Percentiles rank a stretch among this genome's conserved stretches.
Conservation (phyloP, 1,140 invertebrate genomes). For the Homalodisca vitripennis region DNA sequence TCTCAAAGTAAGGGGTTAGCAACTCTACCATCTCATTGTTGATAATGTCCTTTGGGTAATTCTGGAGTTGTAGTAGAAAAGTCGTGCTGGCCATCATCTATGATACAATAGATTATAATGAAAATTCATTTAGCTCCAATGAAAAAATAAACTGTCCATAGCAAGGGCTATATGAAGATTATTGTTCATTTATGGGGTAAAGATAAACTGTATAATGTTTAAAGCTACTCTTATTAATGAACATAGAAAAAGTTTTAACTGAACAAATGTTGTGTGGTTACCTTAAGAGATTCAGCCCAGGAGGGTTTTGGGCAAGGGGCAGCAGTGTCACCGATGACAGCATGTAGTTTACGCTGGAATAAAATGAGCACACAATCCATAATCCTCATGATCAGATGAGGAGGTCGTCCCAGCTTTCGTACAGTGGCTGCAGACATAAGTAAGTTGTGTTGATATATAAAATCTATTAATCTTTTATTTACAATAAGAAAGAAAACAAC, state of each 20-base stretch:
- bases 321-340: slow-evolving; percentile 75
- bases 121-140: neutral
- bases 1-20: slow-evolving; percentile 86
- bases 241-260: neutral
- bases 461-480: too few relatives aligned
- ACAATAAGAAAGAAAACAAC: too few relatives aligned
- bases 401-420: slow-evolving; percentile 89
- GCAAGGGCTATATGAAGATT: too few relatives aligned
- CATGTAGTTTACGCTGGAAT: slow-evolving; percentile 84
- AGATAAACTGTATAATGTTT: too few relatives aligned
- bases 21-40: slow-evolving; percentile 97
- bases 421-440: slow-evolving; percentile 69
- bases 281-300: slow-evolving; percentile 94
- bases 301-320: slow-evolving; percentile 88
- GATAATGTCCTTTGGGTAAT: slow-evolving; percentile 95
- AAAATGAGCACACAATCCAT: slow-evolving; percentile 96
- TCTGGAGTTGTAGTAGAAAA: slow-evolving; percentile 87
- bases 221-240: too few relatives aligned
- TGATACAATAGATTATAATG: slow-evolving; percentile 34
- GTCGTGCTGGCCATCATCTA: slow-evolving; percentile 96
- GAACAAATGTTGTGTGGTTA: slow-evolving; percentile 45
- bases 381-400: slow-evolving; percentile 96
- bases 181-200: too few relatives aligned
- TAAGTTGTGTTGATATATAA: too few relatives aligned
- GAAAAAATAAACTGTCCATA: too few relatives aligned